These are phyloP conservation scores for Lasioglossum pauxillum DNA, from an alignment of 2,888 invertebrate genomes.

Conservation along the genomic window DNA sequence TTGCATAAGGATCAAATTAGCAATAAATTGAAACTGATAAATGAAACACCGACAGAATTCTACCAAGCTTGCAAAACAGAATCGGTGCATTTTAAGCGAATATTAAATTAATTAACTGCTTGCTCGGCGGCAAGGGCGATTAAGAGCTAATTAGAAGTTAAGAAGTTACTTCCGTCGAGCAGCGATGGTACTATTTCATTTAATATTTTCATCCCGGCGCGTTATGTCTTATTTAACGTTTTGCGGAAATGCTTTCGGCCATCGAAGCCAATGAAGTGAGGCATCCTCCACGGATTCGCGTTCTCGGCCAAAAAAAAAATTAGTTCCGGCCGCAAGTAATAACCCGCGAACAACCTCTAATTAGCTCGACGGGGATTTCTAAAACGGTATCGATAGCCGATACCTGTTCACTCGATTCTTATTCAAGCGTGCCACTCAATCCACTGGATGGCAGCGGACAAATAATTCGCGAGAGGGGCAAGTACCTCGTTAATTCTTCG, in stretches of 20 bases:
- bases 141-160: conserved; percentile 15
- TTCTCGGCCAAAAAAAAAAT: background rate
- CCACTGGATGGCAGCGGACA: conserved; percentile 18
- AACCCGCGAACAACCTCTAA: conserved; percentile 36
- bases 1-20: background rate
- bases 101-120: conserved; percentile 1
- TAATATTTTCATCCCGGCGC: background rate
- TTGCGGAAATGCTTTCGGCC: background rate
- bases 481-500: conserved; percentile 51
- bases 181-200: background rate
- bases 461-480: conserved; percentile 46
- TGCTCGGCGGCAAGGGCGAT: background rate
- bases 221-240: background rate
- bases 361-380: conserved; percentile 33
- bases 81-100: background rate
- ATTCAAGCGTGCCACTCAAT: conserved; percentile 35
- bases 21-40: background rate
- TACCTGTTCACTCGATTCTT: conserved; percentile 30
- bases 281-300: background rate
- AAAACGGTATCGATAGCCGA: conserved; percentile 55
- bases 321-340: conserved; percentile 9
- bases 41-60: background rate
- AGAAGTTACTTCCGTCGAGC: background rate
- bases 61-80: background rate
- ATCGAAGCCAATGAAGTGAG: background rate